phyloP scores from a whole-genome alignment of 2,888 invertebrate genomes.

The Lysandra bellargus region DNA sequence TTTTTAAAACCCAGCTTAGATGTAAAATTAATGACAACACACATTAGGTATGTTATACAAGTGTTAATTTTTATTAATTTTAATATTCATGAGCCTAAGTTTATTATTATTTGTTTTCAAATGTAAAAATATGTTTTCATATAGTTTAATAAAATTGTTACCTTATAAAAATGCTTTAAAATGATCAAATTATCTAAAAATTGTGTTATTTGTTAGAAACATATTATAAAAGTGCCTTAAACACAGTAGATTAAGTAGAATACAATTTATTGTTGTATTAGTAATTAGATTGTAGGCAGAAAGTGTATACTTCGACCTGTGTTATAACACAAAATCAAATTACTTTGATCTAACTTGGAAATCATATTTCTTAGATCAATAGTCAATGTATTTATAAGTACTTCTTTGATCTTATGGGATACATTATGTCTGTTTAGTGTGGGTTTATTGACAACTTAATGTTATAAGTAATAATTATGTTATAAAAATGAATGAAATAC shows the following conservation, averaged over 20 bases:
- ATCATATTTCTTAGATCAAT: background rate
- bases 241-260: background rate
- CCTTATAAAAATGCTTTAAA: too few relatives aligned
- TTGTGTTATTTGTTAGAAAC: background rate
- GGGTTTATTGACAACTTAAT: background rate
- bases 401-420: background rate
- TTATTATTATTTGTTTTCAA: background rate
- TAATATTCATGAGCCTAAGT: background rate
- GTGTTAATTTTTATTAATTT: background rate
- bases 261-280: constrained; percentile 17
- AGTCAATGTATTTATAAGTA: background rate
- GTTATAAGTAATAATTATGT: background rate
- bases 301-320: background rate
- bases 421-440: too few relatives aligned
- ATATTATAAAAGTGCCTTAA: constrained; percentile 8
- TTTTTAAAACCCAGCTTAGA: background rate
- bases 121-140: background rate
- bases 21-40: background rate
- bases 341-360: background rate
- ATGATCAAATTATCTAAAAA: background rate
- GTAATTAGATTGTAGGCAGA: background rate
- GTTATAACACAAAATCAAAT: background rate
- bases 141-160: background rate
- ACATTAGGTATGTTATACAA: background rate
- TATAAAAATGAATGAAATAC: background rate